Conservation (phyloP, 2,113 vertebrate species). For the Tachuris rubrigastra region DNA sequence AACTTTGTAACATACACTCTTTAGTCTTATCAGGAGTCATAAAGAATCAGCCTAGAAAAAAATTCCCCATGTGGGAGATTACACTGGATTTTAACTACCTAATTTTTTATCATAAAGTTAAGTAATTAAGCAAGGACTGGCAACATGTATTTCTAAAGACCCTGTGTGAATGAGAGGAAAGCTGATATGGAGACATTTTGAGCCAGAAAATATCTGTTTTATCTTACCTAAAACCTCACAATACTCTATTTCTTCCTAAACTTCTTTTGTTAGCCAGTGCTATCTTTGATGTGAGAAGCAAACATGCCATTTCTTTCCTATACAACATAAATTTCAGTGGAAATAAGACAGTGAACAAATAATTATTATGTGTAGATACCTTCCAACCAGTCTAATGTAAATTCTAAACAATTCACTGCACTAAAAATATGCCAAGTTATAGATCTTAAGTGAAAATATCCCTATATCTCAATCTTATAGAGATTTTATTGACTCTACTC, state of each 20-base stretch:
- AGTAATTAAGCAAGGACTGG: not conserved
- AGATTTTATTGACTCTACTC: not conserved
- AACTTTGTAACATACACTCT: not conserved
- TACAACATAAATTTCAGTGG: not conserved
- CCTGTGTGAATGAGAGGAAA: not conserved
- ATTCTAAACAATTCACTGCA: not conserved
- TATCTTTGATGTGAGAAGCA: not conserved
- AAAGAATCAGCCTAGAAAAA: not conserved
- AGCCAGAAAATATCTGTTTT: not conserved
- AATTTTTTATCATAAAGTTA: not conserved
- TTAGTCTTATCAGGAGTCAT: not conserved
- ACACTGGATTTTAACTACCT: not conserved
- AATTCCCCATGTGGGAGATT: not conserved
- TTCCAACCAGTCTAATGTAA: not conserved
- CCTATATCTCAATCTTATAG: not conserved
- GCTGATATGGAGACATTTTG: not conserved
- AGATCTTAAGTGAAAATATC: not conserved
- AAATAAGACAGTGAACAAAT: not conserved
- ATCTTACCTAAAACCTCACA: not conserved
- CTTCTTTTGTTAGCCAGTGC: not conserved
- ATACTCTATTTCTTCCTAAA: not conserved
- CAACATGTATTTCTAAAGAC: not conserved
- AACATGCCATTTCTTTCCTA: not conserved
- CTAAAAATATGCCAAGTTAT: not conserved
- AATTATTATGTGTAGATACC: not conserved